phyloP scores from a whole-genome alignment of 2,888 invertebrate genomes.

The Melanostoma mellinum region DNA sequence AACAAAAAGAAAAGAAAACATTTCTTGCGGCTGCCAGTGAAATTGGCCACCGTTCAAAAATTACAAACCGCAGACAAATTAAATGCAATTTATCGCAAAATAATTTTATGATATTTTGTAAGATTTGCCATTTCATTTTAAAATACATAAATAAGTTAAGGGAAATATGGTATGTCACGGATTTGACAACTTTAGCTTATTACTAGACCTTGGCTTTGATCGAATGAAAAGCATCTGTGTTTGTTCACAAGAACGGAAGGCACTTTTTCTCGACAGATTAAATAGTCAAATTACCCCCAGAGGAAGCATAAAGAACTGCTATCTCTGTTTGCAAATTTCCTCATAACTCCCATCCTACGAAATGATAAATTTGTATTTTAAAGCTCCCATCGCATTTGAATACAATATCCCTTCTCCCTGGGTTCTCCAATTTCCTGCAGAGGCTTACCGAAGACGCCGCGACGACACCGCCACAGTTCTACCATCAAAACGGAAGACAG shows the following conservation, averaged over 20 bases:
- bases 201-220: too few species aligned
- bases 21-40: neutral
- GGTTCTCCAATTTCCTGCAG: constrained; percentile 40
- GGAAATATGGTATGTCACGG: neutral
- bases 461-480: neutral
- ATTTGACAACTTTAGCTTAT: too few species aligned
- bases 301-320: too few species aligned
- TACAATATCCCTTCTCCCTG: constrained; percentile 31
- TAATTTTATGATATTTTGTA: constrained; percentile 1
- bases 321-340: too few species aligned
- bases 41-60: constrained; percentile 25
- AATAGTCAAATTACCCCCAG: too few species aligned
- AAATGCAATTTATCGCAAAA: neutral
- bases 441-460: neutral
- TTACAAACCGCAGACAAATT: neutral
- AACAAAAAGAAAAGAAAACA: constrained; percentile 10
- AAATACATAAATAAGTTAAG: neutral
- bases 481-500: constrained; percentile 26
- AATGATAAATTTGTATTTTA: neutral
- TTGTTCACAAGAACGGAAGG: too few species aligned
- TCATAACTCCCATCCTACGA: neutral
- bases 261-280: too few species aligned
- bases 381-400: constrained; percentile 37
- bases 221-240: too few species aligned
- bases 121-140: neutral